Base-by-base conservation (phyloP, 2,888 invertebrate species). In the Azorinus chamasolen region DNA sequence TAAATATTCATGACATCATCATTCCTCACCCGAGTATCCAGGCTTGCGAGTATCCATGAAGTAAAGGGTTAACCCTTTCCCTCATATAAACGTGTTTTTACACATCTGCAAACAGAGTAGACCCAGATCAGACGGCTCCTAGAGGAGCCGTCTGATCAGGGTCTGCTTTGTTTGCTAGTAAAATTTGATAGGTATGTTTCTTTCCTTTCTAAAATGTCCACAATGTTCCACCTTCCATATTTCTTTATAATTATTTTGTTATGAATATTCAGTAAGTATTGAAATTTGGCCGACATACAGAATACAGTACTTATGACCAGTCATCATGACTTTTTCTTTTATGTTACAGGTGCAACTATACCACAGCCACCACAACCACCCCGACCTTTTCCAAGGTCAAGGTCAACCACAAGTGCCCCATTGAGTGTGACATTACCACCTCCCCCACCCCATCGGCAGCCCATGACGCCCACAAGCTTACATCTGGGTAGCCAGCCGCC, bases 301-400 rank as follows among this genome's bases (percentile, higher is more conserved):
- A 16, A 48, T 16, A 46, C 14, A 46, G 48, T n/a, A 14, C 14
- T 46, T 22, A 8, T 20, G 4, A 27, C 5, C n/a, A n/a, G n/a
- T n/a, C n/a, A n/a, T n/a, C n/a, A n/a, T n/a, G n/a, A n/a, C 32
- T 18, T 37, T 32, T 43, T 50, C n/a, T 25, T 24, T 20, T 20
- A 16, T 39, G 16, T 70, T 84, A 12, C 63, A 84, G 84, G 84
- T 65, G 77, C 75, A 10, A 75, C 77, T 22, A 55, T 81, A 32
- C 83, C 79, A 18, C 63, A 41, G n/a, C 81, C 84, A 20, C 82
- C 82, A 39, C 76, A 73, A 66, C 84, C 83, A 2, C 84, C 85
- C 24, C 68, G 83, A 63, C 85, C 83, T 16, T 66, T 84, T 18
- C 85, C 85, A 59, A 66, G 85, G 70, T 84, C 85, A 53, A 66